Evolutionary conservation across 1,140 invertebrate genomes (phyloP).

Genomic region (Saccostrea echinata): DNA sequence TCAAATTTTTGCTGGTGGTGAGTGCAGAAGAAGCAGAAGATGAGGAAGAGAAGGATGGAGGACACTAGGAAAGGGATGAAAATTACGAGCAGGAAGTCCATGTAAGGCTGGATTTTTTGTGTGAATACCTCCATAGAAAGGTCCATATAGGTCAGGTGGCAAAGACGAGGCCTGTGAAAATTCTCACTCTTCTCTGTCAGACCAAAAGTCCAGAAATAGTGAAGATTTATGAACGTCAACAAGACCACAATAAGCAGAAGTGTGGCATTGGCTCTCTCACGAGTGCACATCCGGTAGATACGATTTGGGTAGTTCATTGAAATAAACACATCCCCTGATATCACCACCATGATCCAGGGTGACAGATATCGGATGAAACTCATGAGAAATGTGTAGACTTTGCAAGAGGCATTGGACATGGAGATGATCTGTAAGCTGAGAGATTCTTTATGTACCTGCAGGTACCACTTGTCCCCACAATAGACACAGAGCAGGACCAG

Average conservation of each 20-base stretch:
- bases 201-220: conserved; percentile 78
- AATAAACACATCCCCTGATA: conserved; percentile 74
- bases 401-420: conserved; percentile 74
- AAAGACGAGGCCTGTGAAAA: conserved; percentile 41
- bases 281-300: conserved; percentile 74
- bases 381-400: conserved; percentile 75
- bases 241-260: conserved; percentile 74
- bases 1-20: conserved; percentile 17
- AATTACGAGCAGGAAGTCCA: conserved; percentile 68
- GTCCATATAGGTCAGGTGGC: conserved; percentile 55
- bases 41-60: conserved; percentile 59
- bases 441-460: conserved; percentile 41
- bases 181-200: conserved; percentile 62
- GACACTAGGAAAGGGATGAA: conserved; percentile 67
- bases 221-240: conserved; percentile 76
- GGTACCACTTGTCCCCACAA: conserved; percentile 75
- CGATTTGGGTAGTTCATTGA: conserved; percentile 69
- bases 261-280: conserved; percentile 73
- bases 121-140: conserved; percentile 64
- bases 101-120: conserved; percentile 70
- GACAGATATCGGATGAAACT: conserved; percentile 70
- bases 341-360: conserved; percentile 77
- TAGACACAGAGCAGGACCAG: conserved; percentile 72
- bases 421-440: conserved; percentile 67
- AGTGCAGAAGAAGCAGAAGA: conserved; percentile 42